A percentile compares a stretch with the other conserved stretches of the same genome.
Evolutionary conservation across 2,797 vertebrate species (phyloP).

Genomic region (Oryzias dopingdopingensis): DNA sequence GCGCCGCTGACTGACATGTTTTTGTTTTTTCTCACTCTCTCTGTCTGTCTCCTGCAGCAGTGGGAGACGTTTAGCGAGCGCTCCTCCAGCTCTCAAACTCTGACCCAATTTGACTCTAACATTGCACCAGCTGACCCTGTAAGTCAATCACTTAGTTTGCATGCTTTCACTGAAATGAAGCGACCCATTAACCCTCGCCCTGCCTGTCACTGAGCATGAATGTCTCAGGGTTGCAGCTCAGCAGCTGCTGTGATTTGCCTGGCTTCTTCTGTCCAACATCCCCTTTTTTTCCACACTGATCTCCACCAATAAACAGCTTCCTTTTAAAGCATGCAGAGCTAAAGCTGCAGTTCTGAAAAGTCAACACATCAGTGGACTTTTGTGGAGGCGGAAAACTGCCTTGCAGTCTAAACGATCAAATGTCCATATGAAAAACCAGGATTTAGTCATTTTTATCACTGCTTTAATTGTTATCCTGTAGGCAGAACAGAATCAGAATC

Average conservation of each 20-base stretch:
- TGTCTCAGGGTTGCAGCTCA: constrained; percentile 39
- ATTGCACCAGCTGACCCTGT: constrained; percentile 99
- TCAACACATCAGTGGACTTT: not conserved
- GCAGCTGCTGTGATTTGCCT: constrained; percentile 51
- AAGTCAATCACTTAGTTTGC: constrained; percentile 99
- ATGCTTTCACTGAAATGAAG: constrained; percentile 92
- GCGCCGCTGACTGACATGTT: constrained; percentile 73
- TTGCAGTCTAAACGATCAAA: too few relatives aligned
- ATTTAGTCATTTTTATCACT: too few relatives aligned
- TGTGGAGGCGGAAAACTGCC: too few relatives aligned
- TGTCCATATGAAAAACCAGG: too few relatives aligned
- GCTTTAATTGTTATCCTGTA: too few relatives aligned
- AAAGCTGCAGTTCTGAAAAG: not conserved
- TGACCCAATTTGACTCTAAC: constrained; percentile 99
- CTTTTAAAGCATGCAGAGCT: constrained; percentile 12
- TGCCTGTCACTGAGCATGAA: constrained; percentile 55
- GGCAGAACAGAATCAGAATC: too few relatives aligned
- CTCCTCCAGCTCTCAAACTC: constrained; percentile 99
- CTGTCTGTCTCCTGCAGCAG: constrained; percentile 90
- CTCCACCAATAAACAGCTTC: constrained; percentile 29
- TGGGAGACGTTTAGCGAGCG: constrained; percentile 99
- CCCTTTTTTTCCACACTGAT: constrained; percentile 29
- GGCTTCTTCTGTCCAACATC: constrained; percentile 49
- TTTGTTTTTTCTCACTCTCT: constrained; percentile 59
- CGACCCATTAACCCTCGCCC: constrained; percentile 81